Base-by-base conservation (phyloP, 30 jellyfish, hydroid and myxozoan genomes). In the Nemopilema nomurai region DNA sequence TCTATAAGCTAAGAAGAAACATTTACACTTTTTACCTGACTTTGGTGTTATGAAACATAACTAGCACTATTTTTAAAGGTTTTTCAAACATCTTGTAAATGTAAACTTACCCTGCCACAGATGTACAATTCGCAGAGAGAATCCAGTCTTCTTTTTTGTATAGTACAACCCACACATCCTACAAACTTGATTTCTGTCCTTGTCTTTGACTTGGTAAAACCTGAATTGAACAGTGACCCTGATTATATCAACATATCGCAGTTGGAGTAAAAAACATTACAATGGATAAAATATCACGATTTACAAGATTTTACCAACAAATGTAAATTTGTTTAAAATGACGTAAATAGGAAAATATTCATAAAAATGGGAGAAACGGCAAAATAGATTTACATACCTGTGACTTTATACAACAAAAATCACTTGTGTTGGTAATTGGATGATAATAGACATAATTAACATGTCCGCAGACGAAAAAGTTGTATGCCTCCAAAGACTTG, bases 81-180 rank as follows among this genome's bases (percentile, higher is more conserved):
- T 41, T 3, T 41, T 41, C 57, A 41, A 41, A 41, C 13, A 41
- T 41, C 57, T 41, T 41, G 57, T n/a, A 41, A 41, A 41, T 41
- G 57, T 13, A 41, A 41, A 41, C 77, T 67, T 23, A 67, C 77
- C 90, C 90, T 27, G 90, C 90, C 90, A 81, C 67, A 57, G 85
- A 81, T n/a, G 90, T 81, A 69, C 90, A 67, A 66, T 81, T 81
- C 19, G 90, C 90, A 23, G 90, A 63, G 65, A 81, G 83, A 62
- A 81, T 51, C 90, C 90, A 68, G 49, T 85, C 83, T 66, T 72
- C 68, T 18, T 49, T 67, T 81, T 81, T 81, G 53, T 66, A 23
- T 64, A 81, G 49, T 18, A 32, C 90, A 24, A 81, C 64, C 84
- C 90, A 81, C 17, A 51, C 90, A 21, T 66, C 53, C 32, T 30